Conservation (phyloP, 2,113 vertebrate species). For the Thamnophis sirtalis region DNA sequence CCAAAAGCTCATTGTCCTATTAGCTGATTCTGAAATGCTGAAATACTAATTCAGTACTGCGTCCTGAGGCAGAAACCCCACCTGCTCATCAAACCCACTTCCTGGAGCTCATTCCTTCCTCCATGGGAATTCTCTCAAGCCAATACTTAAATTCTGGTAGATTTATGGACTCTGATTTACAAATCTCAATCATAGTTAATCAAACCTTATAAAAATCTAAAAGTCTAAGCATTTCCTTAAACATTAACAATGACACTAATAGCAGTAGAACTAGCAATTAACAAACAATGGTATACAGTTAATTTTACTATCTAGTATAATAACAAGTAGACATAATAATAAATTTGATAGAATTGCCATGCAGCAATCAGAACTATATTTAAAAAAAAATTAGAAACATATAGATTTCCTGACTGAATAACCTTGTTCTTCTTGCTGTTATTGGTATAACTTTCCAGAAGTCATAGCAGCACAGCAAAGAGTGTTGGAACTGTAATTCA, state of each 20-base stretch:
- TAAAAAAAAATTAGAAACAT: background rate
- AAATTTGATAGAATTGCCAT: background rate
- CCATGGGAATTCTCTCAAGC: background rate
- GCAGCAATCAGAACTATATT: background rate
- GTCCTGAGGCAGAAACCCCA: background rate
- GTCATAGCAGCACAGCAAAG: background rate
- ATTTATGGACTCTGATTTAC: background rate
- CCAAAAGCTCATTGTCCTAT: conserved; percentile 16
- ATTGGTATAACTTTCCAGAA: background rate
- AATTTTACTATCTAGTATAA: background rate
- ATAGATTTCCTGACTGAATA: background rate
- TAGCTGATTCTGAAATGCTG: conserved; percentile 21
- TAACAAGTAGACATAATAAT: background rate
- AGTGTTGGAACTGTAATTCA: background rate
- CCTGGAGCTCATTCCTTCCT: conserved; percentile 16
- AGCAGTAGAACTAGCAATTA: background rate
- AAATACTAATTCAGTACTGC: conserved; percentile 17
- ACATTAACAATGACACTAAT: background rate
- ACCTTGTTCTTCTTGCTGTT: background rate
- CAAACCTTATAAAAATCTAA: background rate
- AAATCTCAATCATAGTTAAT: background rate
- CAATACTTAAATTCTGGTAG: background rate
- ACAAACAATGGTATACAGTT: background rate
- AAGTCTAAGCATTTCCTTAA: background rate
- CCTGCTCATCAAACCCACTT: conserved; percentile 10